Percentiles rank a stretch among this genome's conserved stretches.
phyloP scores from a whole-genome alignment of 2,797 vertebrate species.

The Euthynnus affinis region DNA sequence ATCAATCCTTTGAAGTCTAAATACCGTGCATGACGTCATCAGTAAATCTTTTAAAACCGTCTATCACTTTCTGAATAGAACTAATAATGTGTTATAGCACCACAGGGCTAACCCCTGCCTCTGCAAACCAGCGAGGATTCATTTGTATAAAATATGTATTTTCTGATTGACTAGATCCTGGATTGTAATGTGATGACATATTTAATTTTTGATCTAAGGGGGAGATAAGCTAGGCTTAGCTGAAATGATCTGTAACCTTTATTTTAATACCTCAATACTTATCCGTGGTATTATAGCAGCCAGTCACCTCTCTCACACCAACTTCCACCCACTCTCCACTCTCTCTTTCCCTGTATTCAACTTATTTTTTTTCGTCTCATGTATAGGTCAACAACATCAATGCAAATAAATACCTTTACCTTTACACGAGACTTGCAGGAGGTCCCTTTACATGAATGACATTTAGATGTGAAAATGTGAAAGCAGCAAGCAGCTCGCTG shows the following conservation, averaged over 20 bases:
- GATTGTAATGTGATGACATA: slow-evolving; percentile 77
- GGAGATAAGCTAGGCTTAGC: slow-evolving; percentile 77
- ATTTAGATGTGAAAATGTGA: slow-evolving; percentile 45
- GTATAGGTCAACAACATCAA: slow-evolving; percentile 61
- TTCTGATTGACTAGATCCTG: slow-evolving; percentile 75
- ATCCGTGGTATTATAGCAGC: slow-evolving; percentile 73
- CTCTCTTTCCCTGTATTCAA: slow-evolving; percentile 5
- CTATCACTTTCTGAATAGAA: slow-evolving; percentile 62
- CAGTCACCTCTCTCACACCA: slow-evolving; percentile 58
- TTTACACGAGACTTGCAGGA: slow-evolving; percentile 20
- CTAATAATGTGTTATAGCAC: slow-evolving; percentile 67
- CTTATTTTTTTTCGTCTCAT: slow-evolving; percentile 19
- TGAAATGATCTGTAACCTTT: slow-evolving; percentile 80
- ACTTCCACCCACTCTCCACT: slow-evolving; percentile 13
- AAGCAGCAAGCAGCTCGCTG: slow-evolving; percentile 9
- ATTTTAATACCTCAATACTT: slow-evolving; percentile 76
- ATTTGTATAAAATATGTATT: slow-evolving; percentile 75
- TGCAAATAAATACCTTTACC: slow-evolving; percentile 41
- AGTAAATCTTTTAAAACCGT: slow-evolving; percentile 76
- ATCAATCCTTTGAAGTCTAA: slow-evolving; percentile 67
- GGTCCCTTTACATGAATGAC: slow-evolving; percentile 25
- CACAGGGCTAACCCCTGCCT: slow-evolving; percentile 36
- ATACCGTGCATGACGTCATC: slow-evolving; percentile 48
- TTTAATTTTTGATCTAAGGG: slow-evolving; percentile 77
- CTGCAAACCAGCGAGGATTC: slow-evolving; percentile 53